phyloP scores from a whole-genome alignment of 2,797 vertebrate genomes.

The Buceros bicornis region DNA sequence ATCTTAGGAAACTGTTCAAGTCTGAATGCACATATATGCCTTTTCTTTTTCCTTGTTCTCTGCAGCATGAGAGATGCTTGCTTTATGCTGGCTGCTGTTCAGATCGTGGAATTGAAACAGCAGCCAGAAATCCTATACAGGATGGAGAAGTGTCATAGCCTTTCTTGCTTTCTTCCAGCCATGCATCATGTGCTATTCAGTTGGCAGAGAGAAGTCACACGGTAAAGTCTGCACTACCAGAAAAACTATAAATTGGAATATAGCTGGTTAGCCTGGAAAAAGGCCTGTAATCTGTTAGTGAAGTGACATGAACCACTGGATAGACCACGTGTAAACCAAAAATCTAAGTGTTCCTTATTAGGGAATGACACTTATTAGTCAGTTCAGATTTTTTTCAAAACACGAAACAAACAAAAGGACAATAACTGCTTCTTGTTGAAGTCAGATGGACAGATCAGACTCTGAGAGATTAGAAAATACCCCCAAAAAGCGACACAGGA shows the following conservation, averaged over 20 bases:
- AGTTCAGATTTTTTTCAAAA: neutral
- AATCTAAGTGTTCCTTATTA: neutral
- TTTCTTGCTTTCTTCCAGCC: neutral
- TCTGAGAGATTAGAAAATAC: neutral
- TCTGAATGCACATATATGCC: neutral
- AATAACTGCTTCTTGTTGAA: neutral
- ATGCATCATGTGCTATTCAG: neutral
- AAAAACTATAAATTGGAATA: neutral
- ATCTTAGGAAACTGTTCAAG: neutral
- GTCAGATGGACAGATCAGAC: neutral
- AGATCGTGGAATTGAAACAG: neutral
- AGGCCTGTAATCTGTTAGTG: neutral
- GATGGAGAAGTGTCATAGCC: conserved; percentile 7
- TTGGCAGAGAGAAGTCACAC: neutral
- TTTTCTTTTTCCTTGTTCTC: neutral
- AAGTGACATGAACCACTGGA: neutral
- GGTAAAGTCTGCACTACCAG: neutral
- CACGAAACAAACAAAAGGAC: neutral
- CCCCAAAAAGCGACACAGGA: neutral
- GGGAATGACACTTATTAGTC: neutral
- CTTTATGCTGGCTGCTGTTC: neutral
- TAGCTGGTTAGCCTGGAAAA: neutral
- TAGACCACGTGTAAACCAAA: neutral
- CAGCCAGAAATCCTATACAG: neutral
- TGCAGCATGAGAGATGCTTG: neutral